Base-by-base conservation (phyloP, 2,797 vertebrate genomes). In the Gephyroberyx darwinii region DNA sequence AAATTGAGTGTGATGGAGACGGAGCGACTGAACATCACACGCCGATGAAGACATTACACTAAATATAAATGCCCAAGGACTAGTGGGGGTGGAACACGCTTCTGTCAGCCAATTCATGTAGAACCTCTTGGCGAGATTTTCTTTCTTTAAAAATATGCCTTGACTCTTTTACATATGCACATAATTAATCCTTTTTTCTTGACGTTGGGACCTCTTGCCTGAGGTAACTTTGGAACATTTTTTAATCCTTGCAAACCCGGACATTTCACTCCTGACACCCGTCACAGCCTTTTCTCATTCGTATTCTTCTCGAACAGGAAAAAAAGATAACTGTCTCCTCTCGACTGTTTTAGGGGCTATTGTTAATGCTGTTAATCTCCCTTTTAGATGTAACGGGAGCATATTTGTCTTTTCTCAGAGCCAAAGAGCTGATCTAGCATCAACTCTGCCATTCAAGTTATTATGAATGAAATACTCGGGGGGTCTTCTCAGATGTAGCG, bases 121-220 rank as follows among this genome's bases (percentile, higher is more conserved):
- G 17, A 60, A 84, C 65, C 61, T 74, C 58, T 77, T 75, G 75
- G 71, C 69, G 57, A 50, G 16, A 68, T 58, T 59, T 51, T 39
- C 69, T 58, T 72, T 67, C 51, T 80, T 60, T 56, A 68, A 67
- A 17, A 73, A 75, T n/a, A 77, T 63, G 53, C 61, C 53, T 65
- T 75, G 53, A 64, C 70, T 77, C 33, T 68, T 76, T 78, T 72
- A 71, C 66, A 81, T 75, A 62, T 80, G 78, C 75, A 80, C 71
- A 70, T 78, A 84, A 84, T 85, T 78, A 80, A 80, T 80, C 61
- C 52, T 43, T 69, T 58, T 56, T 43, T 71, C 58, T 17, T 48
- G 22, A 53, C 43, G 31, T 65, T 67, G 41, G 30, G 79, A 78
- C 65, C 78, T 71, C 65, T 76, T 35, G 78, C 76, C 74, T 1